Percentiles rank a stretch among this genome's conserved stretches.
These are phyloP conservation scores for Ahaetulla prasina DNA, from an alignment of 2,113 vertebrate species.

Conservation along the genomic window DNA sequence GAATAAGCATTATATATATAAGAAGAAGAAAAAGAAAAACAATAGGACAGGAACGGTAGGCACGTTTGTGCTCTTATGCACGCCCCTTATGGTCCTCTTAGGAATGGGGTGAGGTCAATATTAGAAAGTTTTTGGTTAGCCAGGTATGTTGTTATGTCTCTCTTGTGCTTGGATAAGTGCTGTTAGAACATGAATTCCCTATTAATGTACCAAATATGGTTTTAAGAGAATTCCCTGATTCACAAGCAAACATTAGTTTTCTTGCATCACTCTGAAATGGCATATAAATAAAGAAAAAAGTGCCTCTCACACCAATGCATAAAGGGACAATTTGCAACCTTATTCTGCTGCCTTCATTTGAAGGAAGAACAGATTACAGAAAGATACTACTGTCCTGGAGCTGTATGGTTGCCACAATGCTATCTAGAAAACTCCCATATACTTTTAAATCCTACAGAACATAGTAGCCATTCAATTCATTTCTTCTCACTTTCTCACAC, in stretches of 20 bases:
- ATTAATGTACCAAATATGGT: background rate
- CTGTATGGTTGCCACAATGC: background rate
- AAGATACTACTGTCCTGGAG: background rate
- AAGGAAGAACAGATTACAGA: background rate
- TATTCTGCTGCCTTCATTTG: background rate
- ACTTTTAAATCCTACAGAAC: background rate
- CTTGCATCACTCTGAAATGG: background rate
- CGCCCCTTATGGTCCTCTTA: too few relatives aligned
- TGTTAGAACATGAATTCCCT: background rate
- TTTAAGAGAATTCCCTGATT: background rate
- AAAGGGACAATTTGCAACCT: background rate
- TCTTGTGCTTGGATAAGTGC: background rate
- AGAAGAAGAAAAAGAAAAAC: too few relatives aligned
- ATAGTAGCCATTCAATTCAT: background rate
- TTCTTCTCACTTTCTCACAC: background rate
- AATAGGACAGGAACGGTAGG: too few relatives aligned
- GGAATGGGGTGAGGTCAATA: too few relatives aligned
- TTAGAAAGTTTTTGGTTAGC: too few relatives aligned
- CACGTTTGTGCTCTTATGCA: too few relatives aligned
- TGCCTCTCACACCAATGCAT: background rate
- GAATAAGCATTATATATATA: too few relatives aligned
- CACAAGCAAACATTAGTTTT: background rate
- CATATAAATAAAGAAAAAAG: too few relatives aligned
- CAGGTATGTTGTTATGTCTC: too few relatives aligned
- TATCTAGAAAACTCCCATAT: background rate